phyloP scores from a whole-genome alignment of 1,140 invertebrate species.

The Babylonia areolata region DNA sequence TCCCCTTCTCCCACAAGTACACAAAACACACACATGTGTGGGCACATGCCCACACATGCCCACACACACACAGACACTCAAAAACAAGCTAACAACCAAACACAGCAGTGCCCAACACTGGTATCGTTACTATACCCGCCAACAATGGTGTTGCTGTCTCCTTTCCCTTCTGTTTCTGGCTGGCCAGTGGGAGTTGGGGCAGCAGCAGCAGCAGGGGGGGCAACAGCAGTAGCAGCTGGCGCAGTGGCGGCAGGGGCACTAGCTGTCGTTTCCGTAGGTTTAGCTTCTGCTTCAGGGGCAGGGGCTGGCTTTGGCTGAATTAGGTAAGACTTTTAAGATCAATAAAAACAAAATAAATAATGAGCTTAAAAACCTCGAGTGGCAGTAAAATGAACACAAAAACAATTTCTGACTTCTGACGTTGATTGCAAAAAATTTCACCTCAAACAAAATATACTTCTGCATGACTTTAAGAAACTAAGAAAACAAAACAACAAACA shows the following conservation, averaged over 20 bases:
- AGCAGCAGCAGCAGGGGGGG: constrained; percentile 37
- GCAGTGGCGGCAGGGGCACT: constrained; percentile 46
- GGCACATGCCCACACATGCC: too few relatives aligned
- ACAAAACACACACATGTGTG: too few relatives aligned
- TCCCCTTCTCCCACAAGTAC: too few relatives aligned
- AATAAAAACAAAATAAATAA: too few relatives aligned
- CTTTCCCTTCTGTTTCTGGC: constrained; percentile 25
- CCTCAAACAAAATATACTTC: too few relatives aligned
- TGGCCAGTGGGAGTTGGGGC: constrained; percentile 41
- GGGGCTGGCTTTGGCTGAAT: not conserved
- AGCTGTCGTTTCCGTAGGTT: constrained; percentile 39
- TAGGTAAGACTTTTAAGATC: too few relatives aligned
- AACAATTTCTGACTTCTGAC: too few relatives aligned
- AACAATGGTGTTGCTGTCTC: constrained; percentile 24
- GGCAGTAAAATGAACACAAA: too few relatives aligned
- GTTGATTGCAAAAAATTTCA: too few relatives aligned
- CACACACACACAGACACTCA: not conserved
- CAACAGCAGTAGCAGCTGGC: constrained; percentile 40
- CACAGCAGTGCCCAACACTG: not conserved
- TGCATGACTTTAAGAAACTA: too few relatives aligned
- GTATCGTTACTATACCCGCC: not conserved
- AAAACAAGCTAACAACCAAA: not conserved
- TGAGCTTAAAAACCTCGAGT: too few relatives aligned
- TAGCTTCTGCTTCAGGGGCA: constrained; percentile 38
- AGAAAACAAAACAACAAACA: too few relatives aligned